Evolutionary conservation across 2,113 vertebrate genomes (phyloP), one percentile per base, ranked within the genome.

Genomic region (Callorhinus ursinus): DNA sequence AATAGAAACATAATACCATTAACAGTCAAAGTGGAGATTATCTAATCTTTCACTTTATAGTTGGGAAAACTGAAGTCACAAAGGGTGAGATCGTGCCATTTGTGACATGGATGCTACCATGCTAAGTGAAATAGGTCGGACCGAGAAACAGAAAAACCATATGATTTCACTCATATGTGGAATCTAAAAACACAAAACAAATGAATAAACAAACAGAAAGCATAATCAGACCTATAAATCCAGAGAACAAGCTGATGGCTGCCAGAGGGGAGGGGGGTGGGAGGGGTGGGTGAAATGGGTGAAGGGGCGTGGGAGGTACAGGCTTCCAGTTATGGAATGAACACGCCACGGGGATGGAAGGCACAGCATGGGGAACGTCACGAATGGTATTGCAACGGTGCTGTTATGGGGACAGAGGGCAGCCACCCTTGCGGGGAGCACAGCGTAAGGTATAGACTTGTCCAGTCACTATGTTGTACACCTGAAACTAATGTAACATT

Each of bases 1-100:
- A 63, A 59, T 39, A 76, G 57, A 94, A 93, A 97, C 88, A 81
- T 49, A 96, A 63, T 84, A 87, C 46, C 87, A 51, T 80, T 69
- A 86, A 83, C 7, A 76, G 42, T 85, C 22, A 88, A 85, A 81
- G 57, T 93, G 39, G 92, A 84, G 22, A 90, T 80, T 79, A 83
- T 31, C 86, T 82, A 69, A 42, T 63, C 21, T 31, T 71, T 92
- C 31, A 67, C 36, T 91, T 80, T 88, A 53, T 51, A 79, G 63
- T 36, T 74, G 61, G 91, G 31, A 79, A 87, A 95, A 87, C 14
- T n/a, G 63, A 82, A 18, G 53, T 95, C 57, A 95, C 92, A 92
- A 92, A 83, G 59, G 39, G 26, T 42, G 72, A 8, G 22, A 42
- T 26, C 18, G 36, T 72, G 36, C 36, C 69, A 72, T 72, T 72